These are phyloP conservation scores for Eumerus sabulonum DNA, from an alignment of 2,888 invertebrate species.

Conservation along the genomic window DNA sequence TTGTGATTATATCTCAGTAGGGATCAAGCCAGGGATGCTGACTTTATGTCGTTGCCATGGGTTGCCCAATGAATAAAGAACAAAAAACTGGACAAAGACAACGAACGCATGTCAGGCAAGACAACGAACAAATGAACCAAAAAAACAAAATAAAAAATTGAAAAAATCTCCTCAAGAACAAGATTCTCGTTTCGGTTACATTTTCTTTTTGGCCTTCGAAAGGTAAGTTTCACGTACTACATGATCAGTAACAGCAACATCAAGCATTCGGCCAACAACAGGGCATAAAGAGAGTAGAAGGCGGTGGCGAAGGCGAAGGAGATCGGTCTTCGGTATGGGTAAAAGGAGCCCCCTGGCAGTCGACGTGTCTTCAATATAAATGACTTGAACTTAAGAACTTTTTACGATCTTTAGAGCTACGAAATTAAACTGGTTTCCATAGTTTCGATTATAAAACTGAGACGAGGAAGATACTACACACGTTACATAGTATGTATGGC, in stretches of 20 bases:
- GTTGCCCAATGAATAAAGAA: constrained; percentile 63
- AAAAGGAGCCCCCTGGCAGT: constrained; percentile 65
- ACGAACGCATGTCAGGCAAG: constrained; percentile 38
- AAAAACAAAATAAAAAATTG: constrained; percentile 27
- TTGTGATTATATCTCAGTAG: constrained; percentile 56
- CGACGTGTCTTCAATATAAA: constrained; percentile 68
- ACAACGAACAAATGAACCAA: constrained; percentile 37
- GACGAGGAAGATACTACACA: constrained; percentile 49
- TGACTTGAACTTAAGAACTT: constrained; percentile 68
- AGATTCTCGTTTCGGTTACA: constrained; percentile 66
- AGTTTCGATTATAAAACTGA: constrained; percentile 66
- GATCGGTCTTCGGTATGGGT: constrained; percentile 57
- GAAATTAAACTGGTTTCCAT: constrained; percentile 67
- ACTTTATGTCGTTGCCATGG: constrained; percentile 41
- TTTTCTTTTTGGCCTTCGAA: constrained; percentile 62
- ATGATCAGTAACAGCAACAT: constrained; percentile 42
- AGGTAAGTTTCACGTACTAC: constrained; percentile 54
- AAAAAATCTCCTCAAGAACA: constrained; percentile 62
- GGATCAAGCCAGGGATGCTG: constrained; percentile 50
- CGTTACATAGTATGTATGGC: constrained; percentile 55
- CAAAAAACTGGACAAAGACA: constrained; percentile 23
- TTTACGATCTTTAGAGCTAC: constrained; percentile 67
- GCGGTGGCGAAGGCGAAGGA: constrained; percentile 47
- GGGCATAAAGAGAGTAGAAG: constrained; percentile 3
- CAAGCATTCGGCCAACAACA: too few relatives aligned